Evolutionary conservation across 2,797 vertebrate species (phyloP), one percentile per base, ranked within the genome.

Genomic region (Leuciscus waleckii): DNA sequence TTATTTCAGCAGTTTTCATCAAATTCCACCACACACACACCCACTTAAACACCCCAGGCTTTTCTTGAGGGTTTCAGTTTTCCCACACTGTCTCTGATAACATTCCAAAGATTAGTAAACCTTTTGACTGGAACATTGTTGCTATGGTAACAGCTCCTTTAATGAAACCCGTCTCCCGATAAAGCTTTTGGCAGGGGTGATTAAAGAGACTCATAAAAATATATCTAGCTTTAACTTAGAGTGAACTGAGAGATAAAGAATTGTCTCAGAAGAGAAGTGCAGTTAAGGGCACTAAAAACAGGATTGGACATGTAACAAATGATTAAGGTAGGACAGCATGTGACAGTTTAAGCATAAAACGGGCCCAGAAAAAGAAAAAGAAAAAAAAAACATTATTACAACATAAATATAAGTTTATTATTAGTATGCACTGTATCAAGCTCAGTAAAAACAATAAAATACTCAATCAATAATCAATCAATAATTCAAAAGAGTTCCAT

Each of bases 131-230:
- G 83, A 87, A 86, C 79, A 19, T 2, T 32, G 91, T 93, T 92
- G 79, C 91, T 84, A 90, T 91, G 87, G 91, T 79, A 91, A 92
- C 91, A 35, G 35, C 29, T 81, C n/a, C 46, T 77, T 51, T 61
- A 67, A 70, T 77, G 26, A 73, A 39, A 69, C 85, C 85, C 61
- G 61, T 88, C 61, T 83, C 87, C 81, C 73, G 85, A 91, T 91
- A 83, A 89, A 84, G 86, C 65, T 84, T 78, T 73, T 83, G 76
- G 7, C 10, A 79, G 37, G 49, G 70, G 35, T 84, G 78, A 87
- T 87, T 84, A 84, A 87, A 84, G 77, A 80, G 39, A 87, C 71
- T 81, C 58, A 83, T 87, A 73, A 65, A 80, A 74, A 79, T 87
- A 80, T 43, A 84, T 71, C 69, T 39, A 46, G 78, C 29, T 77